Evolutionary conservation across 23 tunicate species (phyloP), one percentile per base, ranked within the genome.

Genomic region (Halocynthia aurantium): DNA sequence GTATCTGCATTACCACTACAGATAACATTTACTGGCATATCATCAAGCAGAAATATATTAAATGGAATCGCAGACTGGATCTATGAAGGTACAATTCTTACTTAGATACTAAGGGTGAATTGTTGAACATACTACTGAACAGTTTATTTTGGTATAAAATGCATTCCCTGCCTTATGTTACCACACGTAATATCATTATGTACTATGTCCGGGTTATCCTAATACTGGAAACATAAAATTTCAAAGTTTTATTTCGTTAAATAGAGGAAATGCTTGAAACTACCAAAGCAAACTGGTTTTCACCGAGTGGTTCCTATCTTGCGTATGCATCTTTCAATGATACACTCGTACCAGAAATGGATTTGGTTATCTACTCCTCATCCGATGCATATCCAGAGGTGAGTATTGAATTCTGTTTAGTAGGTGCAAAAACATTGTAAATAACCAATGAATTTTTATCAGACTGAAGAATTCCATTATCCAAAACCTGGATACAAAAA

Each of bases 41-140:
- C 20, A 13, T 74, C 78, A 49, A 54, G 6, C 8, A 6, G 63
- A 54, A 53, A 54, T 12, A 54, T 74, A 8, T 22, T 54, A 13
- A 74, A 74, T 53, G 78, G 78, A 13, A 54, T 74, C 8, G 50
- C 64, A n/a, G 78, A 74, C 31, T 74, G 78, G 78, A 52, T 74
- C 5, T 74, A 74, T 74, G 78, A 74, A 74, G 78, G 78, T 74
- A 5, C 2, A 31, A 31, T 31, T 31, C 44, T 31, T 31, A 31
- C 44, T 31, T 1, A 31, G 44, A 31, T 31, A 0, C 44, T 0
- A 31, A 31, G 1, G 44, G 4, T 31, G 44, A 1, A 31, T 31
- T 31, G 44, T 31, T 31, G 44, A 31, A 4, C 44, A 31, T 31
- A 0, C 44, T 4, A 31, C 4, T 31, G 4, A 31, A 31, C 44